Conservation (phyloP, 2,888 invertebrate genomes). For the Stenoptilia bipunctidactyla region DNA sequence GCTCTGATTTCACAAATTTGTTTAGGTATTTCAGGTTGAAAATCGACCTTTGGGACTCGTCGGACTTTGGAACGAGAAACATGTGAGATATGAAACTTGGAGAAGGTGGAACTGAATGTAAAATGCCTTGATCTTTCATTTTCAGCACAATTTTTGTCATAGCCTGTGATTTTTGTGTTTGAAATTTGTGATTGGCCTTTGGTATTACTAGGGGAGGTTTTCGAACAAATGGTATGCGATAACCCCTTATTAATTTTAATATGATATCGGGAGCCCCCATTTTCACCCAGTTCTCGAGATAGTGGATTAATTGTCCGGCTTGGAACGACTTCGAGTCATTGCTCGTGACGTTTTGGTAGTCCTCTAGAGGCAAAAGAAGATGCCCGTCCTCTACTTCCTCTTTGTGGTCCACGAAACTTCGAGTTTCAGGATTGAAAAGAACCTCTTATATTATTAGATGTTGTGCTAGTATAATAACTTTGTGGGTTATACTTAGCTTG, state of each 20-base stretch:
- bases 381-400: background rate
- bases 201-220: slow-evolving; percentile 3
- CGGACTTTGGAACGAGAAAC: slow-evolving; percentile 5
- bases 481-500: no score
- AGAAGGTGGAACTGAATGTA: slow-evolving; percentile 5
- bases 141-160: background rate
- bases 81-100: slow-evolving; percentile 14
- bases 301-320: background rate
- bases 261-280: slow-evolving; percentile 3
- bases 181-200: slow-evolving; percentile 1
- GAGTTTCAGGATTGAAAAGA: background rate
- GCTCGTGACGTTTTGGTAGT: background rate
- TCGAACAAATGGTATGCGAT: slow-evolving; percentile 5
- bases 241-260: slow-evolving; percentile 2
- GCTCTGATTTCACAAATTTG: slow-evolving; percentile 8
- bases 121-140: slow-evolving; percentile 3
- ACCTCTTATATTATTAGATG: background rate
- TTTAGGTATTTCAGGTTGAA: slow-evolving; percentile 10
- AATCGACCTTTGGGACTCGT: slow-evolving; percentile 1
- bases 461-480: no score
- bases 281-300: background rate
- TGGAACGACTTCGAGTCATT: background rate
- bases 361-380: no score
- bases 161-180: background rate
- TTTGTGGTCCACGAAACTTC: background rate